Evolutionary conservation across 2,113 vertebrate genomes (phyloP), one percentile per base, ranked within the genome.

Genomic region (Hippolais icterina): DNA sequence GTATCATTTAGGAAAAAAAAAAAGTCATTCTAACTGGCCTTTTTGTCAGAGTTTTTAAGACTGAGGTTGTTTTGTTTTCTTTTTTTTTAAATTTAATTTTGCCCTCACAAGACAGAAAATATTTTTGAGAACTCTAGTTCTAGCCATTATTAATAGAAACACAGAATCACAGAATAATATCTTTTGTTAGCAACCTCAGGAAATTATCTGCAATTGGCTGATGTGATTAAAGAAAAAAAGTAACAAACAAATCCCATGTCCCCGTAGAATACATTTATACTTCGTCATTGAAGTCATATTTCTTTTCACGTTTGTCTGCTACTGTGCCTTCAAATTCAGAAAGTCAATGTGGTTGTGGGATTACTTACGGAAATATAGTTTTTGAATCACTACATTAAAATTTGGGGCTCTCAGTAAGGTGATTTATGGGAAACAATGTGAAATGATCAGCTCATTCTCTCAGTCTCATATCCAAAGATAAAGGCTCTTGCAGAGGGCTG

Each of bases 211-310:
- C 16, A 72, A 65, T 22, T 6, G 19, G 44, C 15, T 41, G 49
- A 23, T 61, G 12, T 35, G 13, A 46, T 70, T 82, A 24, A 91
- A 89, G 14, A 57, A 76, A 25, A 23, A 83, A 77, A 31, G 15
- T 12, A 75, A 37, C 1, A 15, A 83, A 69, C 4, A 27, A 71
- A 59, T 1, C 0, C 0, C 7, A n/a, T 28, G 3, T 69, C 3
- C 22, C 20, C 9, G 41, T 54, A 77, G 59, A 89, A 96, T 42
- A 44, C 3, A 89, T 49, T 44, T 52, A 9, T 28, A 49, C 23
- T 69, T 80, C 3, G 11, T n/a, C 15, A 49, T 13, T 35, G 28
- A 77, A 60, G 41, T 76, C 4, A 0, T 49, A 31, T 60, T 90
- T 69, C 2, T 60, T 77, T 78, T 53, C 14, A 18, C 29, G 2